phyloP scores from a whole-genome alignment of 2,888 invertebrate species.

The Auanema sp. region DNA sequence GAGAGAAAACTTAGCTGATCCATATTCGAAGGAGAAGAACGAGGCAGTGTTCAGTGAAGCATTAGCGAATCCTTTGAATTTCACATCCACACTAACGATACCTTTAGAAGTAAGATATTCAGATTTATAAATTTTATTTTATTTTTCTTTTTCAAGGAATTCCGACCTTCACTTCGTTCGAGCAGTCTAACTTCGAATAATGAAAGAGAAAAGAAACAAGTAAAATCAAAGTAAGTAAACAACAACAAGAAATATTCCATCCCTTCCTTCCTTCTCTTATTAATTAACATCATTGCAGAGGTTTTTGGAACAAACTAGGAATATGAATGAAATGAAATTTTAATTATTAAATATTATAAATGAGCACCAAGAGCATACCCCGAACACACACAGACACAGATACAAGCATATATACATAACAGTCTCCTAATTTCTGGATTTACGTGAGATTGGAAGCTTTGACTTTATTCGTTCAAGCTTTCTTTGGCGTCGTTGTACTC shows the following conservation, averaged over 20 bases:
- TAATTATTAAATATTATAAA: no score
- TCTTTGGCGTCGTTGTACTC: conserved; percentile 6
- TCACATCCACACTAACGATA: not conserved
- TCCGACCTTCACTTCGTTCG: not conserved
- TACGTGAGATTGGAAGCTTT: no score
- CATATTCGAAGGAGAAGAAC: conserved; percentile 19
- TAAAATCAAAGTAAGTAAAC: conserved; percentile 2
- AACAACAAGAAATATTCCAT: not conserved
- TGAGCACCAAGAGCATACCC: no score
- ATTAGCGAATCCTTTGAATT: conserved; percentile 15
- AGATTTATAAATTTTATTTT: no score
- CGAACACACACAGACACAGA: no score
- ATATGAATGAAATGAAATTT: no score
- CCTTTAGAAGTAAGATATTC: no score
- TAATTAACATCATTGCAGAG: not conserved
- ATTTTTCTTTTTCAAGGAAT: not conserved
- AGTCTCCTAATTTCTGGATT: no score
- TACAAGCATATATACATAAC: no score
- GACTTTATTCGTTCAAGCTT: no score
- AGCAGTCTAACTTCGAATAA: conserved; percentile 9
- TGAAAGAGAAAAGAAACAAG: not conserved
- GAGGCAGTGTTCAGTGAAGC: conserved; percentile 14
- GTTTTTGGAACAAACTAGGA: conserved; percentile 9
- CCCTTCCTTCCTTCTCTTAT: conserved; percentile 2
- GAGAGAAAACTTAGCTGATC: conserved; percentile 14